phyloP scores from a whole-genome alignment of 2,797 vertebrate genomes.

The Chelon labrosus region DNA sequence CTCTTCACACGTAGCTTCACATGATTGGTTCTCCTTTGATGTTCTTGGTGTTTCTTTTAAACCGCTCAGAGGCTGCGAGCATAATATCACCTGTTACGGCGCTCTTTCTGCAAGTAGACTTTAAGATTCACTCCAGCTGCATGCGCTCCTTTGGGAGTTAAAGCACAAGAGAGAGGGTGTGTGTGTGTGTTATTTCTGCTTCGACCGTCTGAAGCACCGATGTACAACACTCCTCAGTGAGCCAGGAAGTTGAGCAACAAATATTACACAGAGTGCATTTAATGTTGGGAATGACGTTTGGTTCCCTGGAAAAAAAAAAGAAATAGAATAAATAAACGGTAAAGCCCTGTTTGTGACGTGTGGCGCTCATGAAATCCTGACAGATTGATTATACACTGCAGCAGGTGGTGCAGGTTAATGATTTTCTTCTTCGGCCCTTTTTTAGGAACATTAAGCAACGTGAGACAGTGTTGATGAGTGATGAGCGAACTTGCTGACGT shows the following conservation, averaged over 20 bases:
- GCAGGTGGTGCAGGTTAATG: slow-evolving; percentile 50
- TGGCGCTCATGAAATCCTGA: slow-evolving; percentile 41
- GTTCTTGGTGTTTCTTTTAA: slow-evolving; percentile 14
- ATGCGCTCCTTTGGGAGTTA: slow-evolving; percentile 17
- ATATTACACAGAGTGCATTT: background rate
- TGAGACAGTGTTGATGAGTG: slow-evolving; percentile 17
- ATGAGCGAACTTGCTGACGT: background rate
- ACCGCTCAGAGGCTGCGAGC: slow-evolving; percentile 9
- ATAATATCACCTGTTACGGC: slow-evolving; percentile 37
- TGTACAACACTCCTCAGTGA: slow-evolving; percentile 6
- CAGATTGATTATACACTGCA: slow-evolving; percentile 41
- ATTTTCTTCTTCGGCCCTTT: slow-evolving; percentile 33
- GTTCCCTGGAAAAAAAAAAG: background rate
- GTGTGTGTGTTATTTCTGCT: slow-evolving; percentile 26
- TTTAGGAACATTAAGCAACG: slow-evolving; percentile 30
- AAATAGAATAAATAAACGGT: background rate
- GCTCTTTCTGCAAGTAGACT: slow-evolving; percentile 10
- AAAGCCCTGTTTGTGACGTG: slow-evolving; percentile 25
- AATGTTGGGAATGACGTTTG: slow-evolving; percentile 2
- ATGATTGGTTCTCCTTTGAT: slow-evolving; percentile 1
- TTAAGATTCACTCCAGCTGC: slow-evolving; percentile 41
- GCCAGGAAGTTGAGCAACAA: slow-evolving; percentile 9
- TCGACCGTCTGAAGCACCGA: slow-evolving; percentile 6
- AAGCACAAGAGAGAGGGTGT: slow-evolving; percentile 47
- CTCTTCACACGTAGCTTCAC: background rate